phyloP scores from a whole-genome alignment of 2,797 vertebrate genomes.

The Poeciliopsis paucimaculata region DNA sequence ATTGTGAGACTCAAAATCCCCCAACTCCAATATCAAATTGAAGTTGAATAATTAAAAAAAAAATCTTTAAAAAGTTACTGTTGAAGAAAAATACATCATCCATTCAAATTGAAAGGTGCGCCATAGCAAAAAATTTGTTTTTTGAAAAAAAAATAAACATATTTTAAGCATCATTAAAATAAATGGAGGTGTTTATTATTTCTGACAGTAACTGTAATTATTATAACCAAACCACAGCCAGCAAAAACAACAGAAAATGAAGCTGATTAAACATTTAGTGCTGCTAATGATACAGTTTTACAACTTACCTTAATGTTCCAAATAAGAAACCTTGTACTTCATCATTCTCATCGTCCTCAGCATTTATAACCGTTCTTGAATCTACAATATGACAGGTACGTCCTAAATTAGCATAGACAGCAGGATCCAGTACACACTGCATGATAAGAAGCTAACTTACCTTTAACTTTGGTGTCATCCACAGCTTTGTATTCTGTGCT shows the following conservation, averaged over 20 bases:
- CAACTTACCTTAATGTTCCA: conserved; percentile 88
- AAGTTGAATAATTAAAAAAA: neutral
- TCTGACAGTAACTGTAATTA: neutral
- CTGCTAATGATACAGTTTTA: neutral
- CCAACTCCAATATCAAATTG: neutral
- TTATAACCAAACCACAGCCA: neutral
- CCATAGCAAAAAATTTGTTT: neutral
- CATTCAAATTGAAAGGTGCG: neutral
- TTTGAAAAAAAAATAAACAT: neutral
- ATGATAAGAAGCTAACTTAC: conserved; percentile 71
- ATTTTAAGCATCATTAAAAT: neutral
- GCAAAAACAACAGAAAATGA: conserved; percentile 1
- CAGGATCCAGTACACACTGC: conserved; percentile 21
- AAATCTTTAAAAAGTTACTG: neutral
- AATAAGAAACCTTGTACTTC: conserved; percentile 96
- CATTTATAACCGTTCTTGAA: conserved; percentile 73
- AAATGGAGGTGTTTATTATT: neutral
- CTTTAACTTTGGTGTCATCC: conserved; percentile 92
- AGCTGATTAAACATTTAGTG: neutral
- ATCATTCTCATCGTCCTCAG: conserved; percentile 79
- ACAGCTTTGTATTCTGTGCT: conserved; percentile 97
- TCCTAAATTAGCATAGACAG: conserved; percentile 25
- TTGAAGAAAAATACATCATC: neutral
- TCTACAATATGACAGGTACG: conserved; percentile 70
- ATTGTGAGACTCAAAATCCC: neutral